phyloP scores from a whole-genome alignment of 2,113 vertebrate species.

The Amphiprion percula region DNA sequence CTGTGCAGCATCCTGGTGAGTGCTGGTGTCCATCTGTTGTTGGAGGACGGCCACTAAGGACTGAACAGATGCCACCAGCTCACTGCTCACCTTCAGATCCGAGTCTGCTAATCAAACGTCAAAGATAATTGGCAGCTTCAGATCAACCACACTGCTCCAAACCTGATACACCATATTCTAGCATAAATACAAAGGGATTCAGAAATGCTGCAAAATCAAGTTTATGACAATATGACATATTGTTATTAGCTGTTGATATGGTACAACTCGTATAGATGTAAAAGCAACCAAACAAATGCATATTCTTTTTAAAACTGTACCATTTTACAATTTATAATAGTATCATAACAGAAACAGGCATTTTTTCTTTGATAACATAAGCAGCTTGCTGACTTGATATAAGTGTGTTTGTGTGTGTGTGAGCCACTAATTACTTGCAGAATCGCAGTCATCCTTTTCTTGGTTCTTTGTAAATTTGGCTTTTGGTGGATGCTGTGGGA shows the following conservation, averaged over 20 bases:
- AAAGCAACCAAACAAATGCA: too few species aligned
- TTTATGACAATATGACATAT: not conserved
- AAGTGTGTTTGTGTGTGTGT: not conserved
- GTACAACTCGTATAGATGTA: too few species aligned
- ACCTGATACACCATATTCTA: too few species aligned
- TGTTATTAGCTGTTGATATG: too few species aligned
- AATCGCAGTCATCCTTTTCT: not conserved
- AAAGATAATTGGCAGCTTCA: not conserved
- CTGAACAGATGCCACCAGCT: slow-evolving; percentile 84
- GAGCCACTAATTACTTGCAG: slow-evolving; percentile 41
- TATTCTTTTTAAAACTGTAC: too few species aligned
- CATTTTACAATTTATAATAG: too few species aligned
- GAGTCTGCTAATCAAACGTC: slow-evolving; percentile 55
- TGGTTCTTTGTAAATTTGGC: slow-evolving; percentile 34
- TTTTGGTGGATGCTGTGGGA: slow-evolving; percentile 9
- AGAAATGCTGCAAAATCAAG: not conserved
- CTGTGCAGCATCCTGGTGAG: slow-evolving; percentile 16
- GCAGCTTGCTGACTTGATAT: not conserved
- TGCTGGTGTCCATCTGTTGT: slow-evolving; percentile 69
- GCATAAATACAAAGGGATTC: too few species aligned
- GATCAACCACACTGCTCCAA: not conserved
- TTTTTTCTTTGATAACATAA: not conserved
- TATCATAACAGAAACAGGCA: not conserved
- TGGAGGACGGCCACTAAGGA: slow-evolving; percentile 75
- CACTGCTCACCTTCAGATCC: slow-evolving; percentile 74